Evolutionary conservation across 2,888 invertebrate genomes (phyloP).

Genomic region (Cantharis nigra): DNA sequence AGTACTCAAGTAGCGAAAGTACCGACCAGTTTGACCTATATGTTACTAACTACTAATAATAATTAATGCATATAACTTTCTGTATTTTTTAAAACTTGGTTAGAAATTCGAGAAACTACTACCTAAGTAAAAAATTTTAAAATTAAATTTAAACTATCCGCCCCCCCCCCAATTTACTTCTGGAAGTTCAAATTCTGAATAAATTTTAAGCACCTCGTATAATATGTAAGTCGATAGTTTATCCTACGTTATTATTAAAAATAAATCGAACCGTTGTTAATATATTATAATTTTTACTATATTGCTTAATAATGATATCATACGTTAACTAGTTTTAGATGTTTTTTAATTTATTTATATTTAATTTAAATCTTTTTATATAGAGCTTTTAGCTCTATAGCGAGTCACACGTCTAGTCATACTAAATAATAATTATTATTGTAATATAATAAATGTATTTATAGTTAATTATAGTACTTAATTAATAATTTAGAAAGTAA

Average conservation of each 20-base stretch:
- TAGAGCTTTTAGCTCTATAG: slow-evolving; percentile 25
- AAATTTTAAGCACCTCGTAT: not conserved
- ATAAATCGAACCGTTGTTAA: not conserved
- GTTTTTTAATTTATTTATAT: slow-evolving; percentile 29
- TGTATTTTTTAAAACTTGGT: not conserved
- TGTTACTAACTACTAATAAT: not conserved
- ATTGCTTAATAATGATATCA: not conserved
- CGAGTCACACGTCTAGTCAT: slow-evolving; percentile 35
- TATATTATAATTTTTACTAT: slow-evolving; percentile 6
- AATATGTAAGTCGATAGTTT: not conserved
- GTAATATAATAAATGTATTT: slow-evolving; percentile 7
- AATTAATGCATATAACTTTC: not conserved
- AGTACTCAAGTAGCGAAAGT: not conserved
- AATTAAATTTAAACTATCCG: not conserved
- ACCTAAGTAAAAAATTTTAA: not conserved
- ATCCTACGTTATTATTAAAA: not conserved
- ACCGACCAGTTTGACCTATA: not conserved
- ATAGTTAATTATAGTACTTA: slow-evolving; percentile 11
- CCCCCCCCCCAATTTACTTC: not conserved
- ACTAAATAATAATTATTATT: slow-evolving; percentile 8
- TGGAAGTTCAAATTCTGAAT: not conserved
- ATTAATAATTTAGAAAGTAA: not conserved
- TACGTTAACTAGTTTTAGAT: slow-evolving; percentile 34
- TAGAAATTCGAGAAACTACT: not conserved
- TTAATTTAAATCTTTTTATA: slow-evolving; percentile 24